phyloP scores from a whole-genome alignment of 2,113 vertebrate genomes.

The Solea senegalensis region DNA sequence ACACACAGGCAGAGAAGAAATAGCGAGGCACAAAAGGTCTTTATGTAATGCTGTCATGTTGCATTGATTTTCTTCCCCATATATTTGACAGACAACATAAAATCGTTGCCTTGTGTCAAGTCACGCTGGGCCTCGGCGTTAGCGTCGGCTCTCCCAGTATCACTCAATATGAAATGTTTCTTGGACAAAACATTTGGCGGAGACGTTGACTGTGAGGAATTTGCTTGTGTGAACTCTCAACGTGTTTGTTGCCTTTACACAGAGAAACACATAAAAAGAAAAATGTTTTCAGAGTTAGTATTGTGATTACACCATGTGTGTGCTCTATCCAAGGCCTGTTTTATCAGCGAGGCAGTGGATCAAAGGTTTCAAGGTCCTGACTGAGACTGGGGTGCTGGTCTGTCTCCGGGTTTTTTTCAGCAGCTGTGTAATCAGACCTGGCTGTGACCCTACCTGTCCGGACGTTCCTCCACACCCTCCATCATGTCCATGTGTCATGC shows the following conservation, averaged over 20 bases:
- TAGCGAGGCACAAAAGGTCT: constrained; percentile 73
- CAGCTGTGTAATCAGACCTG: constrained; percentile 80
- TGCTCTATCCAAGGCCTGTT: constrained; percentile 12
- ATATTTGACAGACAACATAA: constrained; percentile 76
- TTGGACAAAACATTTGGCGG: constrained; percentile 36
- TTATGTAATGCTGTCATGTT: constrained; percentile 75
- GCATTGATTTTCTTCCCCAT: constrained; percentile 70
- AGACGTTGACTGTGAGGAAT: constrained; percentile 42
- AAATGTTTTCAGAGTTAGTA: constrained; percentile 6
- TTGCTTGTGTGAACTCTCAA: constrained; percentile 33
- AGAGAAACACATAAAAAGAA: constrained; percentile 25
- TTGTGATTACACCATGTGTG: constrained; percentile 21
- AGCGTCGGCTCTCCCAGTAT: constrained; percentile 39
- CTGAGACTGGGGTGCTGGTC: constrained; percentile 44
- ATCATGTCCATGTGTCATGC: constrained; percentile 62
- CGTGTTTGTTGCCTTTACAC: constrained; percentile 42
- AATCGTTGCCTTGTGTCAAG: constrained; percentile 69
- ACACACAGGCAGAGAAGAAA: constrained; percentile 68
- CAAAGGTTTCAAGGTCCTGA: constrained; percentile 32
- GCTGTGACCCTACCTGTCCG: constrained; percentile 70
- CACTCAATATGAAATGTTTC: constrained; percentile 47
- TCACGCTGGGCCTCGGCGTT: constrained; percentile 62
- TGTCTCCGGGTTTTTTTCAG: constrained; percentile 47
- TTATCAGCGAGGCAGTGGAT: constrained; percentile 40
- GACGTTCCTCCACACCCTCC: constrained; percentile 65